Evolutionary conservation across 2,888 invertebrate genomes (phyloP).

Genomic region (Watsonalla binaria): DNA sequence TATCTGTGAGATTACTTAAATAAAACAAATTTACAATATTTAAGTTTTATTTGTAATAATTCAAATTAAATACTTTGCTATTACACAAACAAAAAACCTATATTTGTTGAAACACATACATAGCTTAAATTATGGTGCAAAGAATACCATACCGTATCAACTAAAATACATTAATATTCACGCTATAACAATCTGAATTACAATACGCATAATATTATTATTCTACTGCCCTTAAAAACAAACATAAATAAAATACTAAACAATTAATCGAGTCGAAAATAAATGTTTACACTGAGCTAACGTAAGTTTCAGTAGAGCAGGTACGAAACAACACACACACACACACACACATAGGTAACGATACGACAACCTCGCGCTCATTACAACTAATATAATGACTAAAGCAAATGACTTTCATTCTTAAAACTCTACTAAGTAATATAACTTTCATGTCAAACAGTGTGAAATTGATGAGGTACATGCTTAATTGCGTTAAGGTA

Average conservation of each 20-base stretch:
- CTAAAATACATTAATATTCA: no score
- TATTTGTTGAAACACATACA: no score
- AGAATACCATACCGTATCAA: no score
- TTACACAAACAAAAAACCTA: no score
- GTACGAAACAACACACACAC: conserved; percentile 50
- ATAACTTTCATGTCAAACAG: conserved; percentile 26
- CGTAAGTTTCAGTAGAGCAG: conserved; percentile 39
- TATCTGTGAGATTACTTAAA: no score
- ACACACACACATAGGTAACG: conserved; percentile 20
- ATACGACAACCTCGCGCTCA: conserved; percentile 17
- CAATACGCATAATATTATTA: conserved; percentile 10
- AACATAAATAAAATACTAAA: conserved; percentile 13
- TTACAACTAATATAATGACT: conserved; percentile 69
- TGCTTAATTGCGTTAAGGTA: conserved; percentile 45
- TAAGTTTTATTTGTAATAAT: no score
- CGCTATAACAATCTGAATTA: not conserved
- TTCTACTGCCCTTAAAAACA: conserved; percentile 5
- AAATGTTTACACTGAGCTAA: conserved; percentile 9
- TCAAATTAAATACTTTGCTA: no score
- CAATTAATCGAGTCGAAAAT: conserved; percentile 7
- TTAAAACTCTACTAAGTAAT: conserved; percentile 59
- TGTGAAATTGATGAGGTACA: conserved; percentile 55
- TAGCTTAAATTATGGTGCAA: no score
- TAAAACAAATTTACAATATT: no score
- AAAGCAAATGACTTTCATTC: conserved; percentile 63